Base-by-base conservation (phyloP, 2,888 invertebrate genomes). In the Lissonota sp. region DNA sequence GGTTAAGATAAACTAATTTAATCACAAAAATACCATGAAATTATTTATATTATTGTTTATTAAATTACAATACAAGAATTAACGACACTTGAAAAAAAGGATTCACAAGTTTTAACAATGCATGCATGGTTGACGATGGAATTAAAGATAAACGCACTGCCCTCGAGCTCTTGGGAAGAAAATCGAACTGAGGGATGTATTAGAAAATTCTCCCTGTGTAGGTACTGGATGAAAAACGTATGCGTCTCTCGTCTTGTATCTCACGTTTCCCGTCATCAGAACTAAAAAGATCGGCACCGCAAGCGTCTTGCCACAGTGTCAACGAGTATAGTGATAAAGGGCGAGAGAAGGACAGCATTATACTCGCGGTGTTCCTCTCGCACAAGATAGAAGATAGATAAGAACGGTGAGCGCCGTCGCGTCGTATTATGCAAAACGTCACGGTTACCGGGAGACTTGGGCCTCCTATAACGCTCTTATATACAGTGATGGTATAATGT, bases 371-470 rank as follows among this genome's bases (percentile, higher is more conserved):
- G 77, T 72, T 78, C 77, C 78, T 76, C 64, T 49, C 7, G 60
- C 26, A 74, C 66, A 69, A 70, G 77, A 81, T 81, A 78, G 73
- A 78, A 74, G 64, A 81, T 73, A 78, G 81, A 81, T 81, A 81
- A 70, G 70, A 60, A n/a, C 49, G 57, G 77, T 74, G 73, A 81
- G 66, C 70, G 76, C 86, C 88, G 87, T 87, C 88, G 85, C 87
- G 85, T 87, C 89, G 88, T 87, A 88, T 89, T 89, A 89, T 89
- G 89, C 86, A 87, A 88, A 88, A 85, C 88, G 86, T 74, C 82
- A 84, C 84, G 77, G 84, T 81, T 80, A 66, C 37, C 70, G 60
- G 74, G 58, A 64, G 77, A 81, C 81, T 66, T 44, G 64, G 77
- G 77, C 81, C 81, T 78, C 77, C 81, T 78, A 72, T 72, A 72